Conservation (phyloP, 2,797 vertebrate species). For the Tiaroga cobitis region DNA sequence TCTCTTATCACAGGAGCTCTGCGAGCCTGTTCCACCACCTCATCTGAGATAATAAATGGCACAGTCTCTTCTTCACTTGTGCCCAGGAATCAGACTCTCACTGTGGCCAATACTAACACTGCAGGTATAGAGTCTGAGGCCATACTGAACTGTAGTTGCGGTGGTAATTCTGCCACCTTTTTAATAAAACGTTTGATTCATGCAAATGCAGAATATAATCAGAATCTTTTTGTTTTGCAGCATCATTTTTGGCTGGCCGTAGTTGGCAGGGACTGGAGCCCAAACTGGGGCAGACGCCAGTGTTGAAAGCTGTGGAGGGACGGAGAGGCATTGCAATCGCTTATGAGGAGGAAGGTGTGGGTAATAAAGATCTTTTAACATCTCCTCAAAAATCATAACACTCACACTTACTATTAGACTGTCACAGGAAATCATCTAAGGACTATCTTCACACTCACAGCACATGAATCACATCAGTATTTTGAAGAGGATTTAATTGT, state of each 20-base stretch:
- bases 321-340: constrained; percentile 93
- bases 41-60: constrained; percentile 11
- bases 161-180: background rate
- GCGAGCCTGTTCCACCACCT: constrained; percentile 65
- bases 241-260: constrained; percentile 86
- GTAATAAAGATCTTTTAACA: constrained; percentile 39
- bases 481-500: background rate
- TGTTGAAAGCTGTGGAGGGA: constrained; percentile 86
- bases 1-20: constrained; percentile 91
- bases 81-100: constrained; percentile 75
- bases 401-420: background rate
- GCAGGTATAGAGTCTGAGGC: constrained; percentile 71
- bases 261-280: constrained; percentile 91
- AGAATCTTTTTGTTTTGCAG: constrained; percentile 68
- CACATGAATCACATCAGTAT: background rate
- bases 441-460: background rate
- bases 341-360: constrained; percentile 86
- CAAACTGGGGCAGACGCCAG: constrained; percentile 84
- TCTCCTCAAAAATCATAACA: background rate
- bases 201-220: background rate
- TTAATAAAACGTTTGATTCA: background rate
- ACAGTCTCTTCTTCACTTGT: constrained; percentile 67
- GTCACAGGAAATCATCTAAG: background rate
- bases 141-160: background rate
- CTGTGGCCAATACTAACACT: constrained; percentile 76